A percentile compares a stretch with the other conserved stretches of the same genome.
These are phyloP conservation scores for Xiphophorus couchianus DNA, from an alignment of 2,113 vertebrate genomes.

Conservation along the genomic window DNA sequence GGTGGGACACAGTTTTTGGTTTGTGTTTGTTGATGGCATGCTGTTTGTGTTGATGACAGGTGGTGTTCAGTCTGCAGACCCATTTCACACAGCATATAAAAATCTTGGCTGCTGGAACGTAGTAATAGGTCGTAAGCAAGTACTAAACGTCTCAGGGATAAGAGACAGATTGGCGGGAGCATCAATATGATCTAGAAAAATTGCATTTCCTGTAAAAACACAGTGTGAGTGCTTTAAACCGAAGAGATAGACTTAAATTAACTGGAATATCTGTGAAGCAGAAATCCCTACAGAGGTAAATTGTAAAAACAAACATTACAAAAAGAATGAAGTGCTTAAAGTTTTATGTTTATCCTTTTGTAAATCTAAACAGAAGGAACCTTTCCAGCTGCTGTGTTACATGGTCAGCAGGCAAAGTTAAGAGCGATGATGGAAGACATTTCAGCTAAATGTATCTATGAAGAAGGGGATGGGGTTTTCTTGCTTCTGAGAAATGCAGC, in stretches of 20 bases:
- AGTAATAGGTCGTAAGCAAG: slow-evolving; percentile 34
- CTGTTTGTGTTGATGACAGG: slow-evolving; percentile 68
- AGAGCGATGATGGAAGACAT: too few species aligned
- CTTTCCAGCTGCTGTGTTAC: background rate
- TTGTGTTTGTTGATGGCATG: slow-evolving; percentile 65
- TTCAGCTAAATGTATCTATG: too few species aligned
- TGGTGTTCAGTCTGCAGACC: slow-evolving; percentile 55
- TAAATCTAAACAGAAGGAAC: background rate
- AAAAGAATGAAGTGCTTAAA: background rate
- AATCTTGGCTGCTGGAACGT: slow-evolving; percentile 34
- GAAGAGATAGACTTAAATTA: background rate
- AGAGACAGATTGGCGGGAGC: slow-evolving; percentile 22
- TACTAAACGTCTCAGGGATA: slow-evolving; percentile 34
- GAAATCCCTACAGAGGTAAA: background rate
- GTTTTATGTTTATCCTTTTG: background rate
- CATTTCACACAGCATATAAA: slow-evolving; percentile 56
- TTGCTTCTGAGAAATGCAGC: too few species aligned
- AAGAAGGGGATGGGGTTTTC: too few species aligned
- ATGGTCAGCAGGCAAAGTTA: background rate
- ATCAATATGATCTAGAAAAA: slow-evolving; percentile 13
- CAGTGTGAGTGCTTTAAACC: background rate
- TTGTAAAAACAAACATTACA: background rate
- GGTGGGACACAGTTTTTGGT: slow-evolving; percentile 68
- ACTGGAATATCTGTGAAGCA: background rate
- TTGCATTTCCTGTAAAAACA: background rate